A percentile compares a stretch with the other conserved stretches of the same genome.
Evolutionary conservation across 1,140 invertebrate genomes (phyloP).

Genomic region (Eubasilissa regina): DNA sequence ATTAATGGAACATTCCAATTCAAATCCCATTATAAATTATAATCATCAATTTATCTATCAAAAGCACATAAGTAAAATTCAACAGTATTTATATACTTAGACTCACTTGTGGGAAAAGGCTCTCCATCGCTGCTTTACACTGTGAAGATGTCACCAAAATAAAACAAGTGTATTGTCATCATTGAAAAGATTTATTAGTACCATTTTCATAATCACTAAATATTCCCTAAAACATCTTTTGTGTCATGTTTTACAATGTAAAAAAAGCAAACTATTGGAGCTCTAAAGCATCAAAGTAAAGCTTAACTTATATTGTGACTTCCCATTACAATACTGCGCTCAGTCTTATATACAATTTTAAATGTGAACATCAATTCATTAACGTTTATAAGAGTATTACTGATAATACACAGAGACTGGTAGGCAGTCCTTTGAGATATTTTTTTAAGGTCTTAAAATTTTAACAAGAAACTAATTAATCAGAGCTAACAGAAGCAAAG

Average conservation of each 20-base stretch:
- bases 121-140: too few species aligned
- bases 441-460: too few species aligned
- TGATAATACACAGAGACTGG: neutral
- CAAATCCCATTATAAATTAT: too few species aligned
- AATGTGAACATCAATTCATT: slow-evolving; percentile 14
- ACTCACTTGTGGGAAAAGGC: too few species aligned
- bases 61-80: too few species aligned
- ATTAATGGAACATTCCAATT: too few species aligned
- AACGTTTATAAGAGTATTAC: neutral
- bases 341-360: slow-evolving; percentile 55
- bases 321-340: slow-evolving; percentile 42
- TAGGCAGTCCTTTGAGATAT: too few species aligned
- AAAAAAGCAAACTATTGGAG: slow-evolving; percentile 26
- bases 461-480: too few species aligned
- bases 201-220: slow-evolving; percentile 40
- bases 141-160: neutral
- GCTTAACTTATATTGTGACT: slow-evolving; percentile 25
- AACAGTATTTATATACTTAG: too few species aligned
- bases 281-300: slow-evolving; percentile 27
- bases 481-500: too few species aligned
- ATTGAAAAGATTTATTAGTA: slow-evolving; percentile 46
- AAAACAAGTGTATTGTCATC: neutral
- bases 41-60: too few species aligned
- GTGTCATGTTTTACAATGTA: slow-evolving; percentile 28
- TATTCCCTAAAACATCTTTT: slow-evolving; percentile 22